Percentiles rank a stretch among this genome's conserved stretches.
These are phyloP conservation scores for Zoroaster sp. DNA, from an alignment of 53 echinoderm and acorn worm genomes.

Conservation along the genomic window DNA sequence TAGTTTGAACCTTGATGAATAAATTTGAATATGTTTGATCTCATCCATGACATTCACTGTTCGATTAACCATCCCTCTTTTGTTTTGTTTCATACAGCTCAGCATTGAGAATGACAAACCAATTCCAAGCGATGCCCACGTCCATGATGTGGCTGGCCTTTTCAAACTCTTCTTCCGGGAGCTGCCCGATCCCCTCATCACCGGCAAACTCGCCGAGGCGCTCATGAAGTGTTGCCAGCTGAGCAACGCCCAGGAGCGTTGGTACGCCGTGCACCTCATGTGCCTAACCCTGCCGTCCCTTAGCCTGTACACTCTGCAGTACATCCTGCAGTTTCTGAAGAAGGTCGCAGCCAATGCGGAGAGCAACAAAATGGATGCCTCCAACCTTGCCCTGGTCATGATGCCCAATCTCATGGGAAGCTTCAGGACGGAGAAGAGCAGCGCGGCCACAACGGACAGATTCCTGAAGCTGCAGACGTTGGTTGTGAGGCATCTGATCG, in stretches of 20 bases:
- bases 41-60: not conserved
- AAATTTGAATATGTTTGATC: not conserved
- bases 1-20: not conserved
- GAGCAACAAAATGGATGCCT: constrained; percentile 87
- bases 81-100: constrained; percentile 33
- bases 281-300: constrained; percentile 72
- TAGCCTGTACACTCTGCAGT: constrained; percentile 73
- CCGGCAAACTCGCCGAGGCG: constrained; percentile 63
- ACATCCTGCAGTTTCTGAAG: constrained; percentile 76
- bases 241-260: constrained; percentile 59
- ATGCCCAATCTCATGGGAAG: constrained; percentile 81
- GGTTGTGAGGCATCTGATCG: constrained; percentile 71
- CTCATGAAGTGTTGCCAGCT: constrained; percentile 77
- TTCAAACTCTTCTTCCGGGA: constrained; percentile 94
- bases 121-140: constrained; percentile 72
- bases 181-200: constrained; percentile 84
- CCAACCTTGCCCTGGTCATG: constrained; percentile 86
- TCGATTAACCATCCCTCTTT: not conserved
- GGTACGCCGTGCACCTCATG: constrained; percentile 67
- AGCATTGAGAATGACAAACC: constrained; percentile 64
- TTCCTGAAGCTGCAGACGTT: constrained; percentile 67
- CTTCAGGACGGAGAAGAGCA: constrained; percentile 24
- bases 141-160: constrained; percentile 85
- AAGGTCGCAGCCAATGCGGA: constrained; percentile 59
- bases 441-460: constrained; percentile 66